A percentile compares a stretch with the other conserved stretches of the same genome.
Conservation (phyloP, 2,113 vertebrate species). For the Coptodon rendalli region DNA sequence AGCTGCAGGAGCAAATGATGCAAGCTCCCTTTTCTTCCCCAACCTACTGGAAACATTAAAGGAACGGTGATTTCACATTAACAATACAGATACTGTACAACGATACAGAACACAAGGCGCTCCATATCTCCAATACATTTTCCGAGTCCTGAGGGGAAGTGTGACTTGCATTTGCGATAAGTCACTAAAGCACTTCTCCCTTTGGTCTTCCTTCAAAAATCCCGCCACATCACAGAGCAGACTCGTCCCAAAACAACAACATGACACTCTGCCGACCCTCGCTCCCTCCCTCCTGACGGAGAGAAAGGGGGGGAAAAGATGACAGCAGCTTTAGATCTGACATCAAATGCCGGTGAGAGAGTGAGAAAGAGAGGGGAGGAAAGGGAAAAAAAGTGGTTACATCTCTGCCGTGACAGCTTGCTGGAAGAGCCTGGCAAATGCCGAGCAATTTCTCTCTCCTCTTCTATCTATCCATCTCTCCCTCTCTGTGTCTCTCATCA, state of each 20-base stretch:
- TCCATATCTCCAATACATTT: constrained; percentile 2
- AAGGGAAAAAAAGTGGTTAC: constrained; percentile 37
- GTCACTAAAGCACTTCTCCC: constrained; percentile 41
- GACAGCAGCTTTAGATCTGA: constrained; percentile 71
- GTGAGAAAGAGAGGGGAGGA: constrained; percentile 33
- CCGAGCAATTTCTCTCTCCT: constrained; percentile 24
- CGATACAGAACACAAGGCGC: not conserved
- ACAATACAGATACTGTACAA: not conserved
- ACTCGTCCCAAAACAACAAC: constrained; percentile 65
- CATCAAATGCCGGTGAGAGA: constrained; percentile 62
- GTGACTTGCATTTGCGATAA: constrained; percentile 48
- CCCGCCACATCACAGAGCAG: constrained; percentile 62
- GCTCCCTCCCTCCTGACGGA: constrained; percentile 54
- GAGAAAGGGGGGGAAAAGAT: constrained; percentile 35
- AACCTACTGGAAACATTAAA: not conserved
- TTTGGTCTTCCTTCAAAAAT: constrained; percentile 65
- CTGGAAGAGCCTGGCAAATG: constrained; percentile 56
- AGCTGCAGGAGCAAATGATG: not conserved
- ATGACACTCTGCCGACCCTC: constrained; percentile 59
- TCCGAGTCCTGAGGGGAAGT: constrained; percentile 1
- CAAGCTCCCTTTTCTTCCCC: not conserved
- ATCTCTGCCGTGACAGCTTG: constrained; percentile 66
- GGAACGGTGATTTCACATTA: not conserved
- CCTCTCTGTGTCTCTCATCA: constrained; percentile 44
- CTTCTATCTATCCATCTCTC: constrained; percentile 34